Evolutionary conservation across 2,797 vertebrate species (phyloP), one percentile per base, ranked within the genome.

Genomic region (Buceros bicornis): DNA sequence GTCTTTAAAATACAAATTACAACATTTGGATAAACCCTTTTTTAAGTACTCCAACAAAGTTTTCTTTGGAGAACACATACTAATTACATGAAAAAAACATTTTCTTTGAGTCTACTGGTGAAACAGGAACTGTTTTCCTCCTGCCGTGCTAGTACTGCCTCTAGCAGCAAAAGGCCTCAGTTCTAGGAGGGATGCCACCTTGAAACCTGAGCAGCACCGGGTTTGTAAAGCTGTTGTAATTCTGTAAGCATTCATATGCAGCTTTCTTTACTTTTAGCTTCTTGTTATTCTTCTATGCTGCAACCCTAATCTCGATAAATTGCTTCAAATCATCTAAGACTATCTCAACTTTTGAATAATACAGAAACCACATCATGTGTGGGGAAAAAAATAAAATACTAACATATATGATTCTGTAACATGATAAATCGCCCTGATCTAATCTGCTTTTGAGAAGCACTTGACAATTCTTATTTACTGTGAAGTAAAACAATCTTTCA

Each of bases 401-500:
- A 45, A 47, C n/a, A 54, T 37, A 89, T 35, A 71, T 7, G 29
- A 48, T 57, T 64, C 51, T 58, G 20, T 33, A 90, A 14, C 24
- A 50, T 8, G 15, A 35, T 66, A 90, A 66, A 79, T 69, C 29
- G 81, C 71, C 40, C 5, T 18, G 19, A 76, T 64, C 33, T 82
- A 83, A 92, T 48, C 42, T 28, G 33, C 47, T 69, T 85, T 69
- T 87, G 53, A 90, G 25, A 84, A 61, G 16, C 25, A 29, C n/a
- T 82, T 92, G 51, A 80, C 45, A 89, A 62, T 77, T 82, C 42
- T 67, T 87, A 71, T 53, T 93, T 70, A 28, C 40, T 80, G 29
- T 53, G 40, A 97, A 87, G 70, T 45, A 82, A 92, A 82, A 69
- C 37, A 87, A 85, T 35, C 37, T 84, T 96, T 84, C 89, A 96